Evolutionary conservation across 2,797 vertebrate genomes (phyloP).

Genomic region (Rhabdophis nuchalis): DNA sequence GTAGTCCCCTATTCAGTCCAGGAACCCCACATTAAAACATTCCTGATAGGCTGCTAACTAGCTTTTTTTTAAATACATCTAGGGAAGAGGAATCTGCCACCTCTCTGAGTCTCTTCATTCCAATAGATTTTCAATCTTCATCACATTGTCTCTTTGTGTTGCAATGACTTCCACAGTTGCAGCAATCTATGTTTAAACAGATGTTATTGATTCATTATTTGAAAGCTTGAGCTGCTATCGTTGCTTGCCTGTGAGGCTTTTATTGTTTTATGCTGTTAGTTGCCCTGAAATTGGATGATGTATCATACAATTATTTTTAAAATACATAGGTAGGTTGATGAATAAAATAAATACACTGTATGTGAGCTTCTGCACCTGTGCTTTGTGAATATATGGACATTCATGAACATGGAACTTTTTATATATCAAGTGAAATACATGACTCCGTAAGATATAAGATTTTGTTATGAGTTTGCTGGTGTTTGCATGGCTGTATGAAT

Average conservation of each 20-base stretch:
- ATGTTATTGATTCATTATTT: background rate
- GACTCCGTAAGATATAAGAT: background rate
- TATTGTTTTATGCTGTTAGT: background rate
- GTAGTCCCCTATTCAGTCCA: background rate
- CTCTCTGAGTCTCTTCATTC: background rate
- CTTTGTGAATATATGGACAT: too few species aligned
- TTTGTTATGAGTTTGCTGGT: background rate
- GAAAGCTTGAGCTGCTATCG: background rate
- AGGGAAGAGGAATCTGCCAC: background rate
- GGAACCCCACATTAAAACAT: background rate
- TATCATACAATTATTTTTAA: background rate
- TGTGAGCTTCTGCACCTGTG: background rate
- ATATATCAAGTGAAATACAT: background rate
- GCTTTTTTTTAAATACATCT: background rate
- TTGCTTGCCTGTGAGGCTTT: background rate
- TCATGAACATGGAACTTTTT: background rate
- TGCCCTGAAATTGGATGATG: background rate
- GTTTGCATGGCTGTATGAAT: background rate
- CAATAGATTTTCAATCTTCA: background rate
- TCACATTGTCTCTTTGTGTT: background rate
- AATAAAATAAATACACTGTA: background rate
- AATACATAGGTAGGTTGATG: background rate
- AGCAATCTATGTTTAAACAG: background rate
- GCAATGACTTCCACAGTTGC: background rate
- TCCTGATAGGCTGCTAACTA: background rate